A percentile compares a stretch with the other conserved stretches of the same genome.
Evolutionary conservation across 1,140 invertebrate species (phyloP).

Genomic region (Cataglyphis hispanica): DNA sequence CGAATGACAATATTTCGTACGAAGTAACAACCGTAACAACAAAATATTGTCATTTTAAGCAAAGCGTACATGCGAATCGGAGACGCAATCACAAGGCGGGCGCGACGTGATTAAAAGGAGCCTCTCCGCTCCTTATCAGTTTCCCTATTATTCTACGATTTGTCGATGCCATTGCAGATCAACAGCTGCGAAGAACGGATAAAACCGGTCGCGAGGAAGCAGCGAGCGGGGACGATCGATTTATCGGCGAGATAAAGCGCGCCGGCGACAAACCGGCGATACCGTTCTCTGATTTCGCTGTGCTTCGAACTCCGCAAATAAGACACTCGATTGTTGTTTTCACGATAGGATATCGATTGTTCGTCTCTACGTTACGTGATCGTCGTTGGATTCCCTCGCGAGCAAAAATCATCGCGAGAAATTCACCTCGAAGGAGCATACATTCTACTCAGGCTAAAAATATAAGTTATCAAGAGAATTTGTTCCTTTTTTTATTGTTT

Average conservation of each 20-base stretch:
- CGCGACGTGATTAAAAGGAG: neutral
- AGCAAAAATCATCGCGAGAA: neutral
- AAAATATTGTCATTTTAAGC: too few relatives aligned
- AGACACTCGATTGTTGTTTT: slow-evolving; percentile 33
- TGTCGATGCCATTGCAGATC: neutral
- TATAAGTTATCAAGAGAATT: neutral
- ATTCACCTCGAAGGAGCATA: neutral
- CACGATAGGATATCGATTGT: slow-evolving; percentile 45
- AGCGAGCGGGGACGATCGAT: slow-evolving; percentile 27
- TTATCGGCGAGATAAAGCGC: slow-evolving; percentile 51
- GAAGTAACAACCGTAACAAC: too few relatives aligned
- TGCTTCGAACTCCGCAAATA: slow-evolving; percentile 22
- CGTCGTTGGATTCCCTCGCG: neutral
- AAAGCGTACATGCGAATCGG: neutral
- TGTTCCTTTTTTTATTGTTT: neutral
- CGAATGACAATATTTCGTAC: slow-evolving; percentile 3
- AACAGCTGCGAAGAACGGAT: neutral
- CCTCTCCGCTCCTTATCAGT: slow-evolving; percentile 17
- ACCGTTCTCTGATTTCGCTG: slow-evolving; percentile 41
- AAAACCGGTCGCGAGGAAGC: slow-evolving; percentile 4
- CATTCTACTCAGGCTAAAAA: neutral
- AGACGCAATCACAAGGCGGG: neutral
- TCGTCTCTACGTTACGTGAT: neutral
- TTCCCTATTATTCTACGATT: slow-evolving; percentile 46
- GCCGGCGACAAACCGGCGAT: slow-evolving; percentile 7